A percentile compares a stretch with the other conserved stretches of the same genome.
These are phyloP conservation scores for Passer domesticus DNA, from an alignment of 2,113 vertebrate species.

Conservation along the genomic window DNA sequence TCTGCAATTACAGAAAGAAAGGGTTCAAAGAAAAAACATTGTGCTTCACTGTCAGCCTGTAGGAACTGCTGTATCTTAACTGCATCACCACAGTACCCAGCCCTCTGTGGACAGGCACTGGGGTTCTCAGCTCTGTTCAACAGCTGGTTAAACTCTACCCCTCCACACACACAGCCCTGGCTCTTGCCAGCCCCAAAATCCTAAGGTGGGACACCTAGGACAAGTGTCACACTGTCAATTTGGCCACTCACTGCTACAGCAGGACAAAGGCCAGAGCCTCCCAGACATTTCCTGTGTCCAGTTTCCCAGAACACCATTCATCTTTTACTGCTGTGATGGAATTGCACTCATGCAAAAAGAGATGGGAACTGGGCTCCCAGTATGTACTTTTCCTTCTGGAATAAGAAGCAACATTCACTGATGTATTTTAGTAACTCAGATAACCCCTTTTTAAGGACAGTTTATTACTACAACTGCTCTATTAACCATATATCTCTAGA, in stretches of 20 bases:
- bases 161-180: neutral
- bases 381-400: neutral
- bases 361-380: neutral
- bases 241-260: neutral
- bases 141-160: neutral
- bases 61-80: neutral
- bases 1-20: slow-evolving; percentile 73
- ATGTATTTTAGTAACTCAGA: slow-evolving; percentile 16
- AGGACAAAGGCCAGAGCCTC: neutral
- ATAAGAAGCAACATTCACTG: neutral
- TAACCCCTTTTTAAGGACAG: slow-evolving; percentile 12
- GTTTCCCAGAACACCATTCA: neutral
- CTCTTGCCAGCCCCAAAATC: neutral
- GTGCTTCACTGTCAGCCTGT: neutral
- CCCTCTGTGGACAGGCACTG: neutral
- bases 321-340: neutral
- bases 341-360: neutral
- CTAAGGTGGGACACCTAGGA: neutral
- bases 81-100: neutral
- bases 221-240: neutral
- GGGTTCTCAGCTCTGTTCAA: neutral
- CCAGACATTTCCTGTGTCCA: neutral
- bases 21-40: neutral
- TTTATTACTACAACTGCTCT: slow-evolving; percentile 23
- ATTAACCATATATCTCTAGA: slow-evolving; percentile 28